Percentiles rank a stretch among this genome's conserved stretches.
These are phyloP conservation scores for Drosophila carrolli DNA, from an alignment of 1,140 invertebrate genomes.

Conservation along the genomic window DNA sequence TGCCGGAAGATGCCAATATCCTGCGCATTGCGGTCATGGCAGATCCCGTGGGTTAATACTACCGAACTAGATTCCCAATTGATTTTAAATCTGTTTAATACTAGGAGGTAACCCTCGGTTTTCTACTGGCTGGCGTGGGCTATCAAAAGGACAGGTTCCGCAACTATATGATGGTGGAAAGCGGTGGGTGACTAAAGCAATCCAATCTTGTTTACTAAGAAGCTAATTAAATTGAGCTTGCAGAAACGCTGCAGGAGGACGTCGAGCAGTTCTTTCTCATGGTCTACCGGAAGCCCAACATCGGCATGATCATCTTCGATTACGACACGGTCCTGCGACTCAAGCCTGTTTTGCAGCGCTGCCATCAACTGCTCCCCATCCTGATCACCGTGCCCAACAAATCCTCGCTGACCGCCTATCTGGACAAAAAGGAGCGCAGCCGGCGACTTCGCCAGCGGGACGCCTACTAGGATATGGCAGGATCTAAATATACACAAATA, in stretches of 20 bases:
- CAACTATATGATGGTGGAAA: constrained; percentile 58
- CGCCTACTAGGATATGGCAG: constrained; percentile 9
- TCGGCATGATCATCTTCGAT: constrained; percentile 55
- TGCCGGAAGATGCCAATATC: constrained; percentile 32
- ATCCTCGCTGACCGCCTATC: constrained; percentile 29
- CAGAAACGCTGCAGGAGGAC: constrained; percentile 29
- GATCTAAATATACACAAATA: too few relatives aligned
- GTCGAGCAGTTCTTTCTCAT: constrained; percentile 40
- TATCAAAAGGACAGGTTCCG: constrained; percentile 35
- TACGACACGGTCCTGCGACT: constrained; percentile 35
- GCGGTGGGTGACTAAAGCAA: constrained; percentile 4
- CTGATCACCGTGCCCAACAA: constrained; percentile 49
- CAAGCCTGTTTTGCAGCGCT: constrained; percentile 25
- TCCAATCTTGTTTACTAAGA: too few relatives aligned
- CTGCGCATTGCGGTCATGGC: constrained; percentile 53
- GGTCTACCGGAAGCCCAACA: constrained; percentile 29
- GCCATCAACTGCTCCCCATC: constrained; percentile 38
- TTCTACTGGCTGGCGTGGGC: constrained; percentile 53
- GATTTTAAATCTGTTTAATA: background rate
- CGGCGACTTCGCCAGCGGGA: constrained; percentile 46
- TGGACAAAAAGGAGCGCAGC: constrained; percentile 49
- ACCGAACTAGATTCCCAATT: background rate
- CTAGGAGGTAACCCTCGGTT: constrained; percentile 52
- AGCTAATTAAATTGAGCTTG: background rate
- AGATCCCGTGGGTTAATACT: constrained; percentile 33